Base-by-base conservation (phyloP, 1,140 invertebrate genomes). In the Drosophila rufa region DNA sequence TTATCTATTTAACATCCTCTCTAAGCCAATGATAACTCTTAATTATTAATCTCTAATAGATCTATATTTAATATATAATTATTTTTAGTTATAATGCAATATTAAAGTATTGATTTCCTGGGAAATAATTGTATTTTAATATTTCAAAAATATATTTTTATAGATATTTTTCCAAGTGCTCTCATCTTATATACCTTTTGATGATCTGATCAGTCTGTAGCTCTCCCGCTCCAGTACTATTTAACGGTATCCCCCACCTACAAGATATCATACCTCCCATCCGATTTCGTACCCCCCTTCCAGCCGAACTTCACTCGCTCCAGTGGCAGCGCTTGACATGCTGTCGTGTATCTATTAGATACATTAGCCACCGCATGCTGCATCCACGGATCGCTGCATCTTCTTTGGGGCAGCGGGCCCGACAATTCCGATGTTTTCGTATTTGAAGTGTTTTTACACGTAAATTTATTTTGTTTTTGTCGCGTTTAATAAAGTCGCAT, bases 331-430 rank as follows among this genome's bases (percentile, higher is more conserved):
- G 47, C 51, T 76, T 90, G 85, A 81, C 82, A 79, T 90, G 79
- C 81, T 79, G 85, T 89, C 85, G 78, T 89, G 85, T 89, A 89
- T 85, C 85, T 89, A 89, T 90, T 89, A 89, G 85, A 90, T 89
- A 85, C 85, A 89, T 89, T 89, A 89, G 85, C 85, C 69, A 69
- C 85, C 74, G 69, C 81, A 74, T 69, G 59, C 55, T 67, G 75
- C 68, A 67, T 55, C 69, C 27, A 33, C 30, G 47, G 64, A 60
- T 71, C 57, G 50, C 11, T 65, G 78, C 45, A 62, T 74, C 70
- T 55, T 74, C 66, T 46, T 57, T 51, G 36, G 25, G 25, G 43
- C 25, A 17, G 70, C 2, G 33, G 33, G 33, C 38, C 48, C 76
- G 59, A 74, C 80, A 89, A 80, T 89, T 80, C 56, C 69, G 64